Conservation (phyloP, 2,113 vertebrate genomes). For the Phaethon lepturus region DNA sequence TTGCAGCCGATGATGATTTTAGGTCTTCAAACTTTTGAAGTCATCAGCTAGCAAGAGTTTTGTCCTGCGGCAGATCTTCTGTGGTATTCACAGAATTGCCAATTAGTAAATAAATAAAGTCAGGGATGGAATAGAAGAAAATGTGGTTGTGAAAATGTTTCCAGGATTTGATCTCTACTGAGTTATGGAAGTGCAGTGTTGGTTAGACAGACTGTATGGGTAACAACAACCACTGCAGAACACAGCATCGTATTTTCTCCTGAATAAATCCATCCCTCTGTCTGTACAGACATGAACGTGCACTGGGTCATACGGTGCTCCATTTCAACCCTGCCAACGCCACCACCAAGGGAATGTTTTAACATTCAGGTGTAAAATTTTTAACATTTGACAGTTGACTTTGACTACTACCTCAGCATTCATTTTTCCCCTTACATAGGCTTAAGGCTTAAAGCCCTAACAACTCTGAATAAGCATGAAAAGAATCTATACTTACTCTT, state of each 20-base stretch:
- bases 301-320: fast-evolving
- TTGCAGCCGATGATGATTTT: not conserved
- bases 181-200: not conserved
- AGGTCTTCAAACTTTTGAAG: not conserved
- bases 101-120: not conserved
- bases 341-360: not conserved
- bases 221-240: not conserved
- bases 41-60: not conserved
- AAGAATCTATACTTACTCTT: slow-evolving; percentile 87
- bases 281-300: not conserved
- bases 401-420: not conserved
- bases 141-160: not conserved
- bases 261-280: not conserved
- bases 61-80: not conserved
- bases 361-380: not conserved
- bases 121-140: not conserved
- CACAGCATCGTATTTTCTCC: not conserved
- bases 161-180: not conserved
- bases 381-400: not conserved
- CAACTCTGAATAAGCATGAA: not conserved
- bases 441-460: not conserved
- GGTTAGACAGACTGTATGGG: not conserved
- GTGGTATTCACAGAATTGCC: not conserved
- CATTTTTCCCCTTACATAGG: not conserved
- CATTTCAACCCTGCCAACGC: not conserved